Evolutionary conservation across 2,113 vertebrate genomes (phyloP).

Genomic region (Pluvialis apricaria): DNA sequence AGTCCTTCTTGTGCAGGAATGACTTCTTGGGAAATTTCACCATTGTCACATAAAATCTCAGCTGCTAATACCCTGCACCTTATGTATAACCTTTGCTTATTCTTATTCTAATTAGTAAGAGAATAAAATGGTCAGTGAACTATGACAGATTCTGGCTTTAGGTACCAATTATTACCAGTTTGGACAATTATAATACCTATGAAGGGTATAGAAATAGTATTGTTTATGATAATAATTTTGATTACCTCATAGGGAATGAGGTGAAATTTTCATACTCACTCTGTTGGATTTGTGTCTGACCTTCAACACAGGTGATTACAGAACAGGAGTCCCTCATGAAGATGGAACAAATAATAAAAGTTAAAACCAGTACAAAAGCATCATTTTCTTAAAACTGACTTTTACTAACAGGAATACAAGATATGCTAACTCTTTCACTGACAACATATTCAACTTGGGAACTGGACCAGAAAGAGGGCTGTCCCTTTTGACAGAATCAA

Average conservation of each 20-base stretch:
- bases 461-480: not conserved
- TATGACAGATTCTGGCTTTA: not conserved
- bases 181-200: not conserved
- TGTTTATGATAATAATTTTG: not conserved
- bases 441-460: not conserved
- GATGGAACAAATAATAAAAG: not conserved
- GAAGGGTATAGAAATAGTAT: not conserved
- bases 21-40: not conserved
- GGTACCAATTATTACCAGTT: not conserved
- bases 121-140: not conserved
- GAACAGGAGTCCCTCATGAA: not conserved
- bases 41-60: not conserved
- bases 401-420: not conserved
- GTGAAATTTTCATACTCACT: not conserved
- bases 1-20: not conserved
- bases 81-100: not conserved
- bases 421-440: not conserved
- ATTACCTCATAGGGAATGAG: not conserved
- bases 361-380: not conserved
- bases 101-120: not conserved
- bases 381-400: not conserved
- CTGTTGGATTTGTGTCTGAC: not conserved
- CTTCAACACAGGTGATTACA: not conserved
- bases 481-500: not conserved
- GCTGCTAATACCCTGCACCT: accelerated